Conservation (phyloP, 1,140 invertebrate species). For the Drosophila bifasciata region DNA sequence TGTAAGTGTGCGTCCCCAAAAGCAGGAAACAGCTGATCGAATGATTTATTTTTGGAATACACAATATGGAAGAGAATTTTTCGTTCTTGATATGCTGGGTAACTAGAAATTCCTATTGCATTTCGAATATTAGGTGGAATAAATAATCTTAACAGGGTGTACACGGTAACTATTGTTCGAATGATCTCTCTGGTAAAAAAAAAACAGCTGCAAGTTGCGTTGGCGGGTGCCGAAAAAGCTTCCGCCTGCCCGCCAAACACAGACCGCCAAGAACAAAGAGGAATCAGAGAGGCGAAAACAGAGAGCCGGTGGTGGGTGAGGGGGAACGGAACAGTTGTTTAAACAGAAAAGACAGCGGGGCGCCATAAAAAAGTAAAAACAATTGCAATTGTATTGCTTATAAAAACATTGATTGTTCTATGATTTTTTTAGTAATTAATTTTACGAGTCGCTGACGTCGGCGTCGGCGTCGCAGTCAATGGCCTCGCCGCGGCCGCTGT, state of each 20-base stretch:
- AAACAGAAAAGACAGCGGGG: conserved; percentile 21
- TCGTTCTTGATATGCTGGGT: no score
- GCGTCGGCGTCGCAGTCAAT: conserved; percentile 39
- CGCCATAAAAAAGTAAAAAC: conserved; percentile 38
- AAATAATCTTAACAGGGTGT: neutral
- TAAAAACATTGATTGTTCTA: conserved; percentile 29
- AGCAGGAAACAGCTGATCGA: conserved; percentile 62
- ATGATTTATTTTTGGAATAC: conserved; percentile 1
- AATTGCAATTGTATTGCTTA: conserved; percentile 13
- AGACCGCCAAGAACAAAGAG: conserved; percentile 52
- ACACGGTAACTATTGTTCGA: conserved; percentile 17
- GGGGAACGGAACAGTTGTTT: conserved; percentile 56
- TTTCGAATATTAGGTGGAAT: no score
- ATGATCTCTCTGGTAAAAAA: conserved; percentile 55
- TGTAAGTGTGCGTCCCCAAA: conserved; percentile 1
- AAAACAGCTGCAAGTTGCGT: conserved; percentile 72
- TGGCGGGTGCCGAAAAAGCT: conserved; percentile 70
- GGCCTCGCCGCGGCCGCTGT: conserved; percentile 48
- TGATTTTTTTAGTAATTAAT: conserved; percentile 37
- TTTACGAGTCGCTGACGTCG: conserved; percentile 16
- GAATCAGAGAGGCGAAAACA: conserved; percentile 23
- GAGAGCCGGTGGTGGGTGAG: conserved; percentile 5
- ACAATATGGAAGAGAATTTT: no score
- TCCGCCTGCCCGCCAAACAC: conserved; percentile 42
- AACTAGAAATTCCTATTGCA: no score